Evolutionary conservation across 2,797 vertebrate genomes (phyloP).

Genomic region (Eulemur rubriventer): DNA sequence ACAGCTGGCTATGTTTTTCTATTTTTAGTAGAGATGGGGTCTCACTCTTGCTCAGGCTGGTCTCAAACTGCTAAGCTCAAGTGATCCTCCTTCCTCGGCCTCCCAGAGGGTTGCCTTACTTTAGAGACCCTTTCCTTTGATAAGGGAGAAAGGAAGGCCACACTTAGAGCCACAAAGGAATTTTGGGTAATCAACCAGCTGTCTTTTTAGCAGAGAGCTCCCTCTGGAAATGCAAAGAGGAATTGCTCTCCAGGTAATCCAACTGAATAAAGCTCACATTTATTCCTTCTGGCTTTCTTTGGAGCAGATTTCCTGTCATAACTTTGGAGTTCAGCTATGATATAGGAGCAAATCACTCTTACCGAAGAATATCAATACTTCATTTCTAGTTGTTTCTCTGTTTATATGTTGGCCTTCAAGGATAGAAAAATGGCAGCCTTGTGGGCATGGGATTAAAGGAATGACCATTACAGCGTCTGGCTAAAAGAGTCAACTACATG

Average conservation of each 20-base stretch:
- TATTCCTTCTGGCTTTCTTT: not conserved
- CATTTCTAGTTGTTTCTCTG: not conserved
- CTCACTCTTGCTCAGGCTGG: too few relatives aligned
- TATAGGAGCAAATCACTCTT: not conserved
- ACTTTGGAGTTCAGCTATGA: not conserved
- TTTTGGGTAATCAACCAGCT: not conserved
- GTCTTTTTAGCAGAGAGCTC: not conserved
- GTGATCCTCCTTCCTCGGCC: too few relatives aligned
- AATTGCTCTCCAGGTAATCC: not conserved
- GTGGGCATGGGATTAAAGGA: not conserved
- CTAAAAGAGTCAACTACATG: not conserved
- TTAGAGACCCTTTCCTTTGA: not conserved
- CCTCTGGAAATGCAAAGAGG: constrained; percentile 23
- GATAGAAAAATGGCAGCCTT: not conserved
- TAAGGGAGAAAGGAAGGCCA: not conserved
- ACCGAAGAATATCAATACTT: not conserved
- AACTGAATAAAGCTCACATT: not conserved
- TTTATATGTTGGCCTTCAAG: not conserved
- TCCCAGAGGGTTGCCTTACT: not conserved
- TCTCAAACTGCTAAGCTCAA: too few relatives aligned
- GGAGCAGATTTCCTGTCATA: not conserved
- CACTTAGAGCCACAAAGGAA: not conserved
- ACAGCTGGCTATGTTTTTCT: too few relatives aligned
- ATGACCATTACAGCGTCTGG: not conserved
- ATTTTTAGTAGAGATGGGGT: too few relatives aligned